phyloP scores from a whole-genome alignment of 2,888 invertebrate species.

The Pseudococcus jackbeardsleyi region DNA sequence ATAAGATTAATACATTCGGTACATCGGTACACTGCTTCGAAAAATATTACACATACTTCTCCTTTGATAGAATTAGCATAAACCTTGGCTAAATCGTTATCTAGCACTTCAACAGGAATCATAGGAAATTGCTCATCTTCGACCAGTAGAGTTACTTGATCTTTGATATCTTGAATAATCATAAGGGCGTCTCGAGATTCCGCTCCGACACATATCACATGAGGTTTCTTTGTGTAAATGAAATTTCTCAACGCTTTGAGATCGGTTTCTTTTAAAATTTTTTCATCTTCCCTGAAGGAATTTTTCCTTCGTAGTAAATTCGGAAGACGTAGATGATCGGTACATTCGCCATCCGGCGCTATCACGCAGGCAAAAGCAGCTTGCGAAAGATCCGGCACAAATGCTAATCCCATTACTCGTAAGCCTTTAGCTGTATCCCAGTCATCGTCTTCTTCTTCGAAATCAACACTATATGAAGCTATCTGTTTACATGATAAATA shows the following conservation, averaged over 20 bases:
- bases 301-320: slow-evolving; percentile 87
- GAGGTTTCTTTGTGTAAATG: slow-evolving; percentile 91
- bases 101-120: slow-evolving; percentile 91
- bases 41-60: slow-evolving; percentile 71
- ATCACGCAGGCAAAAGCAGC: slow-evolving; percentile 91
- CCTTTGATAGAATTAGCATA: slow-evolving; percentile 93
- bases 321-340: slow-evolving; percentile 89
- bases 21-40: background rate
- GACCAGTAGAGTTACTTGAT: slow-evolving; percentile 80
- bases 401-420: slow-evolving; percentile 89
- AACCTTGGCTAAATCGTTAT: slow-evolving; percentile 93
- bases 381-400: slow-evolving; percentile 85
- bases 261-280: slow-evolving; percentile 78
- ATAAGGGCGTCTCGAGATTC: slow-evolving; percentile 90
- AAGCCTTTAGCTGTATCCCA: slow-evolving; percentile 88
- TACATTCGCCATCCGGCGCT: slow-evolving; percentile 90
- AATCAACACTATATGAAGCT: slow-evolving; percentile 83
- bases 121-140: slow-evolving; percentile 89
- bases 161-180: slow-evolving; percentile 83
- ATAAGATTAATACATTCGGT: slow-evolving; percentile 66
- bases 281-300: slow-evolving; percentile 78
- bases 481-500: slow-evolving; percentile 70
- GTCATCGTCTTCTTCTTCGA: slow-evolving; percentile 87
- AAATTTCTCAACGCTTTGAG: slow-evolving; percentile 82
- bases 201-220: slow-evolving; percentile 91